Base-by-base conservation (phyloP, 2,888 invertebrate species). In the Frankliniella intonsa region DNA sequence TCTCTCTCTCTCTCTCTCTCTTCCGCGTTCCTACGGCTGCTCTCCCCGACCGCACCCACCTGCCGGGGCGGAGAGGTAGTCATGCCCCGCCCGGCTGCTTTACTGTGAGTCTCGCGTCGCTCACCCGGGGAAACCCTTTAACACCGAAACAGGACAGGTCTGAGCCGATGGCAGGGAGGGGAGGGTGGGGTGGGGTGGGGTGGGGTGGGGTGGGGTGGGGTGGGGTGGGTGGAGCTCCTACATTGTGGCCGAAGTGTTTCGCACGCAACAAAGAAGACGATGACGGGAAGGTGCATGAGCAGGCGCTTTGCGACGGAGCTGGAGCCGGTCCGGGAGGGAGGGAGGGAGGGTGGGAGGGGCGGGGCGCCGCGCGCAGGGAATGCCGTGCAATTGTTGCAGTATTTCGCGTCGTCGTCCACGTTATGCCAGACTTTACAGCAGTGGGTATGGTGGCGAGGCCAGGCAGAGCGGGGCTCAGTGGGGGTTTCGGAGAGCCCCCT, bases 311-410 rank as follows among this genome's bases (percentile, higher is more conserved):
- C 0, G 55, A 14, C 1, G 19, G 19, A 14, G 14, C 19, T 55
- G 55, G 14, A 14, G 55, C 14, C 55, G 38, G 38, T 10, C 14
- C 55, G 38, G 38, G 38, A 3, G 38, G 38, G 38, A 3, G 38
- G 2, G 38, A 38, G 38, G 38, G 38, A 38, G 38, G 38, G 38
- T 3, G 38, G 38, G 38, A 38, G 38, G 5, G 14, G 17, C 55
- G 11, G 2, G 8, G 55, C 55, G 14, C 55, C 55, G 55, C 55
- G 55, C 55, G 17, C 38, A 38, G 38, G 38, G 69, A 76, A 76
- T 76, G 25, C 38, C 25, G 69, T 76, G 69, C 69, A 76, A 76
- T 76, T 76, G 69, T 76, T 76, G 69, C 69, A 76, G 69, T 76
- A 25, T 25, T 76, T 76, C 25, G 69, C 69, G 69, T 55, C 17